phyloP scores from a whole-genome alignment of 2,113 vertebrate genomes.

The Sceloporus tristichus region DNA sequence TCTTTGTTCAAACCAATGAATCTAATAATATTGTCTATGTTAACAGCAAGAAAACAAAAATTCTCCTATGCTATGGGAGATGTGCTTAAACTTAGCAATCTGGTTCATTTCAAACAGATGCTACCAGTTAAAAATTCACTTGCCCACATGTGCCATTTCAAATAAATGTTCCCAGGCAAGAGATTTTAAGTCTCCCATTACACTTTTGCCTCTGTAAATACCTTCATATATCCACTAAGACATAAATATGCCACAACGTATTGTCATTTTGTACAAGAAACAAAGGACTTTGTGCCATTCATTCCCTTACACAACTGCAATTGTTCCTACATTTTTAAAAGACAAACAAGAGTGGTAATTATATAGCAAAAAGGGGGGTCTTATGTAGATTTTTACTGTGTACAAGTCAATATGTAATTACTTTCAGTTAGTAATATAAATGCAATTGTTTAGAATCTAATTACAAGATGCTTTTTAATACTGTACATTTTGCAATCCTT shows the following conservation, averaged over 20 bases:
- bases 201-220: not conserved
- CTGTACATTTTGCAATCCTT: constrained; percentile 9
- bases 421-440: constrained; percentile 4
- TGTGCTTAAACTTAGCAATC: not conserved
- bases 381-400: not conserved
- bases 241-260: not conserved
- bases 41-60: not conserved
- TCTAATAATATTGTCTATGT: not conserved
- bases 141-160: not conserved
- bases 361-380: not conserved
- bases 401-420: not conserved
- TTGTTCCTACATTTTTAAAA: not conserved
- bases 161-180: not conserved
- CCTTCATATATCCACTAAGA: not conserved
- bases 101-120: not conserved
- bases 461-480: constrained; percentile 18
- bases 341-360: not conserved
- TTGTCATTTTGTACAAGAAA: not conserved
- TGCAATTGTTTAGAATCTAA: constrained; percentile 33
- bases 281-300: not conserved
- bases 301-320: not conserved
- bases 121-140: not conserved
- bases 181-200: not conserved
- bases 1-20: not conserved
- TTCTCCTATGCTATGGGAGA: not conserved